Conservation (phyloP, 2,113 vertebrate species). For the Hipposideros armiger region DNA sequence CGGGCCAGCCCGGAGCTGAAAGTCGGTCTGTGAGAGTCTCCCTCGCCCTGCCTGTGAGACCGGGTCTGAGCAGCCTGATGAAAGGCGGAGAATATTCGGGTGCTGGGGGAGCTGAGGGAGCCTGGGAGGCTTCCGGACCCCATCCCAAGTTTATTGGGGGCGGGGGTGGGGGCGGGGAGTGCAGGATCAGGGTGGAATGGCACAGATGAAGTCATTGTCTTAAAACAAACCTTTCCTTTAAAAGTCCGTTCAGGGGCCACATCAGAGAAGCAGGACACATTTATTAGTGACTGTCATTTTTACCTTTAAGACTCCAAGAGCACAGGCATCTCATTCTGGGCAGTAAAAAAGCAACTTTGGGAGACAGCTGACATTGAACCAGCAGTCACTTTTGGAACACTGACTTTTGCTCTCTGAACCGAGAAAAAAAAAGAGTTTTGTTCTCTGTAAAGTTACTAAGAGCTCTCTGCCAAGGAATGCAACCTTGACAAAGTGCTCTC, state of each 20-base stretch:
- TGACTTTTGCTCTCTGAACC: slow-evolving; percentile 83
- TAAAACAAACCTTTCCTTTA: slow-evolving; percentile 73
- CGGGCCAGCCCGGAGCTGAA: slow-evolving; percentile 79
- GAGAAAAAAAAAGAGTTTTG: slow-evolving; percentile 70
- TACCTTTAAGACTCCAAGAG: slow-evolving; percentile 66
- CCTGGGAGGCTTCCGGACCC: slow-evolving; percentile 68
- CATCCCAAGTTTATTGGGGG: slow-evolving; percentile 62
- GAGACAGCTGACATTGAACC: slow-evolving; percentile 82
- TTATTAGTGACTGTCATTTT: slow-evolving; percentile 67
- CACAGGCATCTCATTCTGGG: slow-evolving; percentile 53
- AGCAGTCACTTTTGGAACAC: slow-evolving; percentile 82
- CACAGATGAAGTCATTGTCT: slow-evolving; percentile 74
- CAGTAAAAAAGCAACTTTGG: slow-evolving; percentile 73
- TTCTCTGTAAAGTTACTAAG: slow-evolving; percentile 79
- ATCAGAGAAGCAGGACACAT: slow-evolving; percentile 52
- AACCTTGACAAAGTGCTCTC: slow-evolving; percentile 83
- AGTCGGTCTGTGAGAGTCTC: slow-evolving; percentile 74
- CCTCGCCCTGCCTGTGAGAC: slow-evolving; percentile 73
- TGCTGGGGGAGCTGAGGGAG: slow-evolving; percentile 46
- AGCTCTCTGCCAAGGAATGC: slow-evolving; percentile 82
- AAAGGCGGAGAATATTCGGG: background rate
- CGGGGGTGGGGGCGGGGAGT: background rate
- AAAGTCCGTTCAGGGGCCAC: slow-evolving; percentile 71
- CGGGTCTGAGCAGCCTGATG: slow-evolving; percentile 55
- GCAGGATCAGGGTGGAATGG: background rate